A percentile compares a stretch with the other conserved stretches of the same genome.
phyloP scores from a whole-genome alignment of 2,888 invertebrate genomes.

The Heliconius ismenius region DNA sequence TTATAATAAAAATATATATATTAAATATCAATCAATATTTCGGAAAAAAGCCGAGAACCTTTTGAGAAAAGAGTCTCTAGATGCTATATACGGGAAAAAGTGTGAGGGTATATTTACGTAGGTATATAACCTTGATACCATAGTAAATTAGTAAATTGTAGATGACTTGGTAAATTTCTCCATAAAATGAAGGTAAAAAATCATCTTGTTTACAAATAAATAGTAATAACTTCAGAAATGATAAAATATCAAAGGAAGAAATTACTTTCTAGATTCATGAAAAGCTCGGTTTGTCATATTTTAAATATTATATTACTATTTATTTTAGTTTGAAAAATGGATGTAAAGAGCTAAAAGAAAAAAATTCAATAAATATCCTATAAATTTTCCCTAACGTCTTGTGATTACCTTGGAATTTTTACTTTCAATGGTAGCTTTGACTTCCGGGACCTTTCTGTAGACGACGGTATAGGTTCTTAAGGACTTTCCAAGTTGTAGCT shows the following conservation, averaged over 20 bases:
- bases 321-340: constrained; percentile 2
- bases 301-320: not conserved
- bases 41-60: no score
- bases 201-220: not conserved
- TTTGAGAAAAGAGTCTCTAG: no score
- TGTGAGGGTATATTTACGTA: no score
- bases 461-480: not conserved
- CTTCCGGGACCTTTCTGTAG: not conserved
- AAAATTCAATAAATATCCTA: not conserved
- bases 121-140: no score
- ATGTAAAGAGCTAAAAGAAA: not conserved
- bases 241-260: not conserved
- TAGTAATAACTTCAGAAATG: not conserved
- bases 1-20: no score
- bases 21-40: no score
- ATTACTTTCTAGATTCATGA: not conserved
- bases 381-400: not conserved
- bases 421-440: not conserved
- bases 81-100: no score
- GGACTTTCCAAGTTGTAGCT: not conserved
- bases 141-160: not conserved
- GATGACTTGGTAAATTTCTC: not conserved
- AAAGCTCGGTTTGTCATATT: not conserved
- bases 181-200: not conserved
- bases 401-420: not conserved